Evolutionary conservation across 2,888 invertebrate genomes (phyloP).

Genomic region (Caenorhabditis angaria): DNA sequence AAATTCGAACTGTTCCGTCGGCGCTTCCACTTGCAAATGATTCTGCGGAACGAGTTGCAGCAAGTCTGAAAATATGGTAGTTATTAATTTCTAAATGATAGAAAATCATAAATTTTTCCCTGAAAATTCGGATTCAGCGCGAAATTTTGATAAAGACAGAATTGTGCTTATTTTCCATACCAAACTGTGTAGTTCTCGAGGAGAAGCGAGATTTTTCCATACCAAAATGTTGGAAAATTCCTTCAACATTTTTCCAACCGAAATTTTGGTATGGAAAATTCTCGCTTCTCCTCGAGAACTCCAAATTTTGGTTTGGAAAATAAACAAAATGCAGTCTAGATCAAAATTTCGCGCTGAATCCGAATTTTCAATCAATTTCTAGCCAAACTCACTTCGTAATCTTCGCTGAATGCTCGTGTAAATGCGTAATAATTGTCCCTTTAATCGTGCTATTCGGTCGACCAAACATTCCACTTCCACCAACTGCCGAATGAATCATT

Average conservation of each 20-base stretch:
- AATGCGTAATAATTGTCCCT: conserved; percentile 53
- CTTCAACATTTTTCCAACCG: too few species aligned
- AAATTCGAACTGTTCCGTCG: conserved; percentile 58
- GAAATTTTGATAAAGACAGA: neutral
- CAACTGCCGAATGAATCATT: conserved; percentile 10
- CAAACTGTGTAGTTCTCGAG: too few species aligned
- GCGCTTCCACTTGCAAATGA: conserved; percentile 54
- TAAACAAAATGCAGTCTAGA: neutral
- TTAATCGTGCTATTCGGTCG: conserved; percentile 5
- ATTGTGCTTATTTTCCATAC: too few species aligned
- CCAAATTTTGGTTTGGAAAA: too few species aligned
- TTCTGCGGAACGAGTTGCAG: conserved; percentile 47
- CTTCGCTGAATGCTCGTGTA: conserved; percentile 64
- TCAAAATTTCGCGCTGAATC: neutral
- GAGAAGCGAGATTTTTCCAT: too few species aligned
- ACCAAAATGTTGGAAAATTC: too few species aligned
- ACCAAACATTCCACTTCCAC: conserved; percentile 7
- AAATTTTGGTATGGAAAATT: too few species aligned
- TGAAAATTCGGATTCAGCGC: neutral
- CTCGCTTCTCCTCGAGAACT: too few species aligned
- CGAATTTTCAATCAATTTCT: neutral
- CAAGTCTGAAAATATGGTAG: conserved; percentile 47
- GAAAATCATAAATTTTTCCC: too few species aligned
- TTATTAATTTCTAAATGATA: conserved; percentile 11
- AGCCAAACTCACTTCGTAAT: conserved; percentile 55